Base-by-base conservation (phyloP, 1,140 invertebrate species). In the Latrodectus geometricus region DNA sequence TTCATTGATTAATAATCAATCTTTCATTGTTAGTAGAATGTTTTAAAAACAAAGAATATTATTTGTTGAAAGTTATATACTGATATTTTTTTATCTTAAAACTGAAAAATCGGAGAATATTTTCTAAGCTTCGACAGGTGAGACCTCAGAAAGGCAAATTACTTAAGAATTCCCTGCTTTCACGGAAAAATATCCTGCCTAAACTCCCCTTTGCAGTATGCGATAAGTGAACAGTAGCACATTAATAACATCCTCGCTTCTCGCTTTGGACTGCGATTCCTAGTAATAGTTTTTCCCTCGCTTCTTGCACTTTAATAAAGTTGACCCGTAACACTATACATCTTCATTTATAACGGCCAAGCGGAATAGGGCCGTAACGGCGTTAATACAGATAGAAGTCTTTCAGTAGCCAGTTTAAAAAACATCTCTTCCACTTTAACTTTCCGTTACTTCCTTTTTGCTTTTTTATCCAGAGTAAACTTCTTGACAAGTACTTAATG, bases 401-500 rank as follows among this genome's bases (percentile, higher is more conserved):
- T 52, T 35, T 61, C 54, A 61, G 21, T 4, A n/a, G 48, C 17
- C 72, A 21, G 49, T 52, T 74, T 74, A 74, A 74, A 35, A 74
- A 74, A 74, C 72, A 74, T 74, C 72, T 35, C 49, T 74, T 17
- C 49, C 48, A 48, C 49, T 74, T 17, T 17, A 50, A 52, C n/a
- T 50, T 74, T 17, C 23, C 17, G 72, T 49, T 74, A 17, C 35
- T 52, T 50, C 35, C 49, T 74, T 74, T 61, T 61, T 8, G 2
- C 17, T 23, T 74, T 74, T 35, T 72, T 35, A 20, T 74, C 48
- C 49, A 15, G 14, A 74, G 72, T 74, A 74, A 74, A 74, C 72
- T 74, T 74, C 72, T 74, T 74, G 72, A 74, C 72, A 74, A 74
- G 72, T 74, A 52, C 72, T 74, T 74, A 74, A 74, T 74, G 72